Base-by-base conservation (phyloP, 2,888 invertebrate species). In the Ephialtes manifestator region DNA sequence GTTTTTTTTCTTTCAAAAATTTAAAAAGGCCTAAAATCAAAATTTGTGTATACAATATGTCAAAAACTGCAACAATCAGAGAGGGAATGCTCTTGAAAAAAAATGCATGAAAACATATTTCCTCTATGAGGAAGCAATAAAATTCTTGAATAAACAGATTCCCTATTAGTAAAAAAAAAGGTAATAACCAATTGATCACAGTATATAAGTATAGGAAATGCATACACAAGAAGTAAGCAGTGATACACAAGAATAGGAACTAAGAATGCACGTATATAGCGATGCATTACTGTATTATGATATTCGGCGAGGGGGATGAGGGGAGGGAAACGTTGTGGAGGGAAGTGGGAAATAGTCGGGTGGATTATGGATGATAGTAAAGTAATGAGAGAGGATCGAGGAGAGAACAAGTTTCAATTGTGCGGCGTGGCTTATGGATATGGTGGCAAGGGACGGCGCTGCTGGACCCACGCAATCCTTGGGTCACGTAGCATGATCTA, bases 401-500 rank as follows among this genome's bases (percentile, higher is more conserved):
- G 58, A 60, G 75, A 71, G 48, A 76, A 83, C 60, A 60, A 77
- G 68, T 55, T 77, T 74, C 70, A 82, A 65, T 65, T 65, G 65
- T 65, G 39, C 65, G 39, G 65, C 43, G 65, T 65, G 65, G 65
- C 65, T 65, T 65, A 65, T 65, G 65, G 78, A 76, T 55, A 60
- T 76, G 76, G 65, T 31, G 51, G 31, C 43, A 53, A 53, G 55
- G 76, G 86, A 85, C 80, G 75, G 84, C 81, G 74, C 81, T 90
- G 74, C 81, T 90, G 90, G 90, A 89, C 92, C 93, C 92, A 93
- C 92, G 93, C 93, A 92, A 92, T 92, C 90, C 91, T 87, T 89
- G 90, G 93, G 93, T 93, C 93, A 93, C 90, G 91, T 90, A 89
- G 91, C 91, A 91, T 93, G 93, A 93, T 93, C 92, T 92, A 93